These are phyloP conservation scores for Apotomis capreana DNA, from an alignment of 2,888 invertebrate genomes.

Conservation along the genomic window DNA sequence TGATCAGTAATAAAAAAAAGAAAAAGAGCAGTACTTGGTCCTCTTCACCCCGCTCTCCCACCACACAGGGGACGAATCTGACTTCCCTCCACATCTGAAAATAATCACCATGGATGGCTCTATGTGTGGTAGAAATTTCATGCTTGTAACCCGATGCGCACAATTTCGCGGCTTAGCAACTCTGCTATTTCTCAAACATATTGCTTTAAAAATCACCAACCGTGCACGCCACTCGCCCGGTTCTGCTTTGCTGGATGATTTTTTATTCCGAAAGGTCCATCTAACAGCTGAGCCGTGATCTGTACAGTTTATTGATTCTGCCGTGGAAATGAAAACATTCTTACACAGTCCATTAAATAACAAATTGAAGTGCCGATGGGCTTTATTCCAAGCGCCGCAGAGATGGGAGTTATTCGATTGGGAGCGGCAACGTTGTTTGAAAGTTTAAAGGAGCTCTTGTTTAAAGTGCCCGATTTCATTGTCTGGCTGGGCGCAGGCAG, in stretches of 20 bases:
- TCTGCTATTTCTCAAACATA: background rate
- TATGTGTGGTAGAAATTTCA: too few relatives aligned
- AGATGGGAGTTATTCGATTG: constrained; percentile 17
- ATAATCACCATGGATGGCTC: too few relatives aligned
- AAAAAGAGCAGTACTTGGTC: too few relatives aligned
- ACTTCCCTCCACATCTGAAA: too few relatives aligned
- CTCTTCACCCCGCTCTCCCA: too few relatives aligned
- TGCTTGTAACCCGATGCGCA: too few relatives aligned
- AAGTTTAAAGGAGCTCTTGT: constrained; percentile 32
- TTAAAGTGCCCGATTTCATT: constrained; percentile 29
- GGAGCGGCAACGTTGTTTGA: constrained; percentile 13
- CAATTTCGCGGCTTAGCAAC: too few relatives aligned
- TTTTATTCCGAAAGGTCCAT: constrained; percentile 22
- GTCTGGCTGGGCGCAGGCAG: constrained; percentile 21
- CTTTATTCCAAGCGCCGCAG: constrained; percentile 23
- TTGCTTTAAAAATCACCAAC: constrained; percentile 15
- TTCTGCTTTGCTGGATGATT: constrained; percentile 19
- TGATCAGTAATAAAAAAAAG: too few relatives aligned
- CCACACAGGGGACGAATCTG: too few relatives aligned
- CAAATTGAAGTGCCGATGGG: constrained; percentile 7
- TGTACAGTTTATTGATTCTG: constrained; percentile 35
- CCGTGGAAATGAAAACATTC: constrained; percentile 31
- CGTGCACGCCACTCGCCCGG: background rate
- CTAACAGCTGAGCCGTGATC: constrained; percentile 14
- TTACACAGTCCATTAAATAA: constrained; percentile 31